phyloP scores from a whole-genome alignment of 1,140 invertebrate genomes.

The Brachionus calyciflorus region DNA sequence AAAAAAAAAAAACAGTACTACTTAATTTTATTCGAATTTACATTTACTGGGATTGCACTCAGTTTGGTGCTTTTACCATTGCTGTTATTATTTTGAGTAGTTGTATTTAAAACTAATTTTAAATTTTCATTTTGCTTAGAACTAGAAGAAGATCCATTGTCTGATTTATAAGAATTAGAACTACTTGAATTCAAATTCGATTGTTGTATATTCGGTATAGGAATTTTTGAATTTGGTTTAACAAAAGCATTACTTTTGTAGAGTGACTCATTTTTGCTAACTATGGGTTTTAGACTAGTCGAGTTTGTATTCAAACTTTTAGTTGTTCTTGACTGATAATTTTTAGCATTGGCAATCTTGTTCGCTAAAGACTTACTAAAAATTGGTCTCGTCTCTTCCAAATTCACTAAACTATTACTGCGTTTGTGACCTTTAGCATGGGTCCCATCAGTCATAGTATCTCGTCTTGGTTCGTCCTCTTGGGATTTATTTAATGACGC shows the following conservation, averaged over 20 bases:
- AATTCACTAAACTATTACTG: background rate
- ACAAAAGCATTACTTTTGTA: background rate
- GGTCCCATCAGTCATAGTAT: background rate
- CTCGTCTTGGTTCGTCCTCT: background rate
- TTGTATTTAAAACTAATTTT: background rate
- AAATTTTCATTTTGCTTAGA: background rate
- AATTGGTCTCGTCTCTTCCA: background rate
- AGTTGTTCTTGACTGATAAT: background rate
- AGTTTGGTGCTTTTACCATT: background rate
- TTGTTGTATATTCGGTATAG: background rate
- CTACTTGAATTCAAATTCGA: too few species aligned
- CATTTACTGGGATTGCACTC: background rate
- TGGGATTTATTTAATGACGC: background rate
- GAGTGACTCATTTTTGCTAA: background rate
- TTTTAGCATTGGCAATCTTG: constrained; percentile 44
- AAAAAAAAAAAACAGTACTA: too few species aligned
- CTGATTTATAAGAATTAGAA: background rate
- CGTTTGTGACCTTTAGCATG: background rate
- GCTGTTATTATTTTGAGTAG: background rate
- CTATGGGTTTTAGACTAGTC: background rate
- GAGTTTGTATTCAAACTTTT: background rate
- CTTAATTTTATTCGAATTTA: constrained; percentile 17
- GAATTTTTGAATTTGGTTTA: background rate
- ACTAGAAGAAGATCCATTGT: background rate
- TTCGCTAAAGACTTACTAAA: constrained; percentile 43